A percentile compares a stretch with the other conserved stretches of the same genome.
Conservation (phyloP, 1,140 invertebrate genomes). For the Cotesia vestalis region DNA sequence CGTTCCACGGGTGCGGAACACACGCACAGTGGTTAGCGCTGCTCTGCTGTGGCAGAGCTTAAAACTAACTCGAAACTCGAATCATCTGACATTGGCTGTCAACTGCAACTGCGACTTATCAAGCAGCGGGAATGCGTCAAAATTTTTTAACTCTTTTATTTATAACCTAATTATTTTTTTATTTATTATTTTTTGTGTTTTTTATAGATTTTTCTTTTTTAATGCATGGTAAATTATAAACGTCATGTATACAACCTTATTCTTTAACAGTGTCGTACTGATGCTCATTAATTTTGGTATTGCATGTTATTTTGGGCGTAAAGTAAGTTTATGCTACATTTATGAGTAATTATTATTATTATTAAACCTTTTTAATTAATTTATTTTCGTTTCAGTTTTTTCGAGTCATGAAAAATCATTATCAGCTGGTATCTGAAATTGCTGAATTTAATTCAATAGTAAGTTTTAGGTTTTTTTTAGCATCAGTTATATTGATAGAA, state of each 20-base stretch:
- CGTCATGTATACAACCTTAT: slow-evolving; percentile 45
- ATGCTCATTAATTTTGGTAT: slow-evolving; percentile 45
- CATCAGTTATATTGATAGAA: too few species aligned
- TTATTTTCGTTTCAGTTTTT: slow-evolving; percentile 47
- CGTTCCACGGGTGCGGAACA: slow-evolving; percentile 47
- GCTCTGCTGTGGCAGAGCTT: slow-evolving; percentile 40
- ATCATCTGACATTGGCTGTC: background rate
- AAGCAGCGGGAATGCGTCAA: background rate
- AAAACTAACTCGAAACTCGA: slow-evolving; percentile 15
- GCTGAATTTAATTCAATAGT: slow-evolving; percentile 49
- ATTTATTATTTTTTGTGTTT: background rate
- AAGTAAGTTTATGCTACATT: slow-evolving; percentile 44
- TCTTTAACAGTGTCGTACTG: slow-evolving; percentile 50
- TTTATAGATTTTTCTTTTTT: slow-evolving; percentile 17
- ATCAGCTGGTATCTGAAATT: slow-evolving; percentile 50
- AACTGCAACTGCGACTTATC: background rate
- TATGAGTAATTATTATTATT: background rate
- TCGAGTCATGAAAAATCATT: slow-evolving; percentile 46
- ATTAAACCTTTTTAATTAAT: slow-evolving; percentile 10
- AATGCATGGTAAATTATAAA: slow-evolving; percentile 3
- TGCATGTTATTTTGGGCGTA: slow-evolving; percentile 47
- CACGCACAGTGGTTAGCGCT: slow-evolving; percentile 55
- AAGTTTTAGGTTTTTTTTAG: slow-evolving; percentile 29
- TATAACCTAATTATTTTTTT: background rate
- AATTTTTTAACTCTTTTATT: slow-evolving; percentile 14